Base-by-base conservation (phyloP, 2,797 vertebrate genomes). In the Hipposideros larvatus region DNA sequence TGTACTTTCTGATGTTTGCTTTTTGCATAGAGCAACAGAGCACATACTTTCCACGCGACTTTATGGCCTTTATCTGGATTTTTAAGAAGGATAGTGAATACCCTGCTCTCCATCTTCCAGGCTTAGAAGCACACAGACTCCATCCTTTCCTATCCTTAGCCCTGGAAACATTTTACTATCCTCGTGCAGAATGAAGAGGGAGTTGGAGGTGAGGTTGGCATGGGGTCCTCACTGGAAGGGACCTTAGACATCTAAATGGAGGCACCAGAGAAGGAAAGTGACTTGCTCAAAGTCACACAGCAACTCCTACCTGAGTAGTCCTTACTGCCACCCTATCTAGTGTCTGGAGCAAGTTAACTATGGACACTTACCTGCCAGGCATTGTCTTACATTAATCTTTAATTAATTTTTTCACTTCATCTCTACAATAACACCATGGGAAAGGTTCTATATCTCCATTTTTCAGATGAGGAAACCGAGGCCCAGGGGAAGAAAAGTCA, bases 391-490 rank as follows among this genome's bases (percentile, higher is more conserved):
- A 3, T 53, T 82, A 28, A 75, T 57, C 59, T 86, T 78, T 26
- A 15, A 37, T 48, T 75, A 31, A 79, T 28, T 41, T 83, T 71
- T 24, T 66, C 63, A 55, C 21, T 34, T 34, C 57, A 11, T 65
- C 59, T 68, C 77, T 91, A n/a, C 16, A 16, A 11, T 65, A 71
- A 74, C 28, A 28, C 70, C 55, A 31, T 14, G 18, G 71, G 37
- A 37, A 83, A 82, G n/a, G 31, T 57, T 95, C 91, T 61, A 11
- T 63, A n/a, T 1, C 7, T 74, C 71, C 31, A 41, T 71, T 85
- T 91, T 91, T 84, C 59, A 63, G 87, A 59, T 37, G 70, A 89
- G 78, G n/a, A 86, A 94, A 84, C 14, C 26, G 53, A 96, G 41
- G 75, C 22, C 70, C 74, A 46, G 53, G 78, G 65, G 71, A 82